Percentiles rank a stretch among this genome's conserved stretches.
Evolutionary conservation across 2,797 vertebrate species (phyloP).

Genomic region (Sparidentex hasta): DNA sequence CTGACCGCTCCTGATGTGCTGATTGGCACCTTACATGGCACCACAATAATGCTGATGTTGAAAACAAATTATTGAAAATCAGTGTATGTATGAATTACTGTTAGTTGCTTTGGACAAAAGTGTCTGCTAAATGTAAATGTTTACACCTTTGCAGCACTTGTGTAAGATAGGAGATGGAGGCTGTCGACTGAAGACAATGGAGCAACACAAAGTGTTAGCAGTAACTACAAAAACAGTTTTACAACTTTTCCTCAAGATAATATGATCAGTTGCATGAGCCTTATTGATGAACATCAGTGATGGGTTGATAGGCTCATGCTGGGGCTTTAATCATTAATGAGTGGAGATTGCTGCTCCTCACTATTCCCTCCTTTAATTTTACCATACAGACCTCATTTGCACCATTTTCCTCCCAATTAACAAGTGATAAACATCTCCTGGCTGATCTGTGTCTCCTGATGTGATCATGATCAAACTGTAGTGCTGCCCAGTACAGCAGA

Average conservation of each 20-base stretch:
- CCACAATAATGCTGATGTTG: too few species aligned
- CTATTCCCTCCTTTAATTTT: neutral
- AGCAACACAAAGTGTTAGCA: neutral
- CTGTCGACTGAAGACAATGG: neutral
- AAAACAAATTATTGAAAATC: too few species aligned
- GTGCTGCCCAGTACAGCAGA: neutral
- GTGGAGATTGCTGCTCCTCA: neutral
- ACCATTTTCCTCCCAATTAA: neutral
- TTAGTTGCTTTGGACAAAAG: too few species aligned
- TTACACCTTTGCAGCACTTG: too few species aligned
- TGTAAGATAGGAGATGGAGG: neutral
- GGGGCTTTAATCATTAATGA: conserved; percentile 17
- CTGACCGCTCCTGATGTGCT: too few species aligned
- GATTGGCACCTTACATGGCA: too few species aligned
- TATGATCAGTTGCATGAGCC: conserved; percentile 11
- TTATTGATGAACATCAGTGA: neutral
- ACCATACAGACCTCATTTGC: neutral
- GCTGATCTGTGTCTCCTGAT: conserved; percentile 9
- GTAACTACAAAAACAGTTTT: neutral
- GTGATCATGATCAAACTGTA: neutral
- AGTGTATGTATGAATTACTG: too few species aligned
- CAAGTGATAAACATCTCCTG: neutral
- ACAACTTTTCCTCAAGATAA: neutral
- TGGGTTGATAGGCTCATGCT: neutral
- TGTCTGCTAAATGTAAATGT: too few species aligned